Evolutionary conservation across 2,888 invertebrate genomes (phyloP).

Genomic region (Pachymerium ferrugineum): DNA sequence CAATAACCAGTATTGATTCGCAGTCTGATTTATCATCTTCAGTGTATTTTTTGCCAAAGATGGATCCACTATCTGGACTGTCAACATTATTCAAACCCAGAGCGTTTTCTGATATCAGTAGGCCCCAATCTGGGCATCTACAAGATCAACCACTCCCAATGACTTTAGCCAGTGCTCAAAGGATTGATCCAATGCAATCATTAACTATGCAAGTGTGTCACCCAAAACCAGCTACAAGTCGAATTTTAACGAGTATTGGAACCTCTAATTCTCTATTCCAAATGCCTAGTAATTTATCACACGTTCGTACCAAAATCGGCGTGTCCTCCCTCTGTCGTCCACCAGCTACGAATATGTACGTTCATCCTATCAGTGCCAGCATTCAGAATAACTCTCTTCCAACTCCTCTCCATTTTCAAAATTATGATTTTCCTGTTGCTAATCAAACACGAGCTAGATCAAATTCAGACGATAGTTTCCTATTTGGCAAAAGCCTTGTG

Average conservation of each 20-base stretch:
- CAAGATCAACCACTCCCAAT: not conserved
- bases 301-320: conserved; percentile 34
- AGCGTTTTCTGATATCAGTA: not conserved
- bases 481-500: not conserved
- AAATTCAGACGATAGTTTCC: conserved; percentile 10
- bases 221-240: not conserved
- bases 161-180: conserved; percentile 18
- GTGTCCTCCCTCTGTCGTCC: conserved; percentile 35
- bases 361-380: conserved; percentile 1
- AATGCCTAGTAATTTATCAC: conserved; percentile 26
- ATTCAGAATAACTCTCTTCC: conserved; percentile 16
- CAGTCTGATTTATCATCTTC: not conserved
- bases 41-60: conserved; percentile 28
- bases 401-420: not conserved
- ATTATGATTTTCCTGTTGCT: not conserved
- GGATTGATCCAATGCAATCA: not conserved
- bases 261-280: not conserved
- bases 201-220: not conserved
- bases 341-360: not conserved
- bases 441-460: conserved; percentile 1
- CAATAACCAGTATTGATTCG: not conserved
- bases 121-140: not conserved
- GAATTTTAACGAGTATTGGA: conserved; percentile 32
- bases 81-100: not conserved
- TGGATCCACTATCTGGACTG: not conserved